A percentile compares a stretch with the other conserved stretches of the same genome.
Evolutionary conservation across 2,797 vertebrate species (phyloP).

Genomic region (Staurois parvus): DNA sequence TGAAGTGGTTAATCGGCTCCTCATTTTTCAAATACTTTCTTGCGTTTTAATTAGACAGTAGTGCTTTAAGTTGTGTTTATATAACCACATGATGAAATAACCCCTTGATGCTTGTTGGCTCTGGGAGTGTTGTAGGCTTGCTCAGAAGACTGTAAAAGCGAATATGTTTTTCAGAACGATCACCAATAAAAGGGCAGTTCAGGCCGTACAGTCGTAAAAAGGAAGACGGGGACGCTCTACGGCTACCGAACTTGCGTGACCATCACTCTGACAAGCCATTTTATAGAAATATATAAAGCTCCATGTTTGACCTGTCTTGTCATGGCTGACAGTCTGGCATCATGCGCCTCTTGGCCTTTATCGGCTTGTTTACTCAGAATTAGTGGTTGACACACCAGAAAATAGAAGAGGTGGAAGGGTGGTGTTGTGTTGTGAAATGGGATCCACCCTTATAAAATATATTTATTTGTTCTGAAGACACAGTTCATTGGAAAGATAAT

Average conservation of each 20-base stretch:
- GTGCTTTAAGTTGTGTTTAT: neutral
- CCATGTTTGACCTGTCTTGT: neutral
- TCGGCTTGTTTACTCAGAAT: constrained; percentile 9
- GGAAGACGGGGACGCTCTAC: neutral
- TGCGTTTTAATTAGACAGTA: neutral
- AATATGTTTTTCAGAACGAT: neutral
- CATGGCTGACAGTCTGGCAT: neutral
- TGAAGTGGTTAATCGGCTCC: too few relatives aligned
- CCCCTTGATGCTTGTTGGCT: neutral
- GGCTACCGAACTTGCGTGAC: neutral
- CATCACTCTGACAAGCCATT: neutral
- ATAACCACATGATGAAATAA: neutral
- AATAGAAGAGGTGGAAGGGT: constrained; percentile 17
- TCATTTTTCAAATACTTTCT: neutral
- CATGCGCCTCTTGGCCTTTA: neutral
- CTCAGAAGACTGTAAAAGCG: neutral
- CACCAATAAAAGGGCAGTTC: neutral
- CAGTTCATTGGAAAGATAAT: neutral
- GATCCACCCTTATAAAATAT: constrained; percentile 34
- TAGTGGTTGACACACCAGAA: constrained; percentile 11
- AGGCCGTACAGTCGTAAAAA: neutral
- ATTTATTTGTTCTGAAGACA: constrained; percentile 13
- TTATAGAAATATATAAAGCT: neutral
- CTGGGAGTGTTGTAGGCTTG: neutral
- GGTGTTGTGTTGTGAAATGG: constrained; percentile 2